Base-by-base conservation (phyloP, 2,888 invertebrate species). In the Pterostichus madidus region DNA sequence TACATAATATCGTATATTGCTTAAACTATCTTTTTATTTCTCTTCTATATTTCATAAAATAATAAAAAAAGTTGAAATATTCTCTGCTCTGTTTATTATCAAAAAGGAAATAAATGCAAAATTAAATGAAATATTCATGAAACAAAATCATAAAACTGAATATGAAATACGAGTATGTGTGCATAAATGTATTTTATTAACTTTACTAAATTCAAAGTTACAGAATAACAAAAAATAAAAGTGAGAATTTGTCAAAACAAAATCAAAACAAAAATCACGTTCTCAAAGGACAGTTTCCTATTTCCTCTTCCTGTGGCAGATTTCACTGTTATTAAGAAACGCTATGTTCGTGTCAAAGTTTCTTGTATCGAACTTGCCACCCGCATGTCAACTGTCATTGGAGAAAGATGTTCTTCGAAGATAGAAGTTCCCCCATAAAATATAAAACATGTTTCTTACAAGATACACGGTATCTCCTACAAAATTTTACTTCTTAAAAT, bases 331-430 rank as follows among this genome's bases (percentile, higher is more conserved):
- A 64, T 64, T 64, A 64, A 64, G 64, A 64, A 32, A 6, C 13
- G 64, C 35, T 31, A 35, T 64, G 64, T 64, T 64, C 32, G 35
- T 35, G 64, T 64, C 64, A 64, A 64, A 64, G n/a, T 64, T 64
- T 64, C 64, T 64, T 35, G 64, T 64, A 64, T 64, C 64, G 64
- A 64, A 61, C 10, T 61, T 64, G 32, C 11, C 64, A 64, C 64
- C 59, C 64, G 31, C 13, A 64, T 35, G 64, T 64, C 64, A 64
- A 64, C 64, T 64, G 64, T 64, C 64, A 64, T 64, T 64, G 32
- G 32, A 64, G 59, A 64, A 64, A 64, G 64, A 64, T 64, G 64
- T 64, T 59, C 11, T 13, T n/a, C 32, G 2, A 59, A 64, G 32
- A 64, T 31, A 64, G n/a, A 35, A 32, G n/a, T 6, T 13, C 32